Base-by-base conservation (phyloP, 2,113 vertebrate species). In the Peucedramus taeniatus region DNA sequence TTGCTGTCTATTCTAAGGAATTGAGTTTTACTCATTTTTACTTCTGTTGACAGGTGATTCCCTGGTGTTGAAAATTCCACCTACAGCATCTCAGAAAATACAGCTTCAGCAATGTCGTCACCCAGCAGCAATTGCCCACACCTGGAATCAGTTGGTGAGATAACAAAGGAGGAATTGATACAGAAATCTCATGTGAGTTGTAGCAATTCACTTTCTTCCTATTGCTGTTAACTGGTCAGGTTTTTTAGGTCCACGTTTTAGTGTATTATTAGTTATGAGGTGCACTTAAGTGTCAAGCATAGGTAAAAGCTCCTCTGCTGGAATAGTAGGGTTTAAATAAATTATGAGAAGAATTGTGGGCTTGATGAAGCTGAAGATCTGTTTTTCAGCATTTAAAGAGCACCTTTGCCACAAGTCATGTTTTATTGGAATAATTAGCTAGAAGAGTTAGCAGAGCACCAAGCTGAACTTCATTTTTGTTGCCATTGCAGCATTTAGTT, bases 91-190 rank as follows among this genome's bases (percentile, higher is more conserved):
- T 56, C 72, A 22, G 92, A 90, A 88, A 89, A 89, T 24, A 85
- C 60, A 78, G 47, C 51, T 71, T 93, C 92, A 80, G 96, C 95
- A 82, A 99, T 99, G 99, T 97, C 98, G 4, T 96, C 98, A 7
- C 97, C 98, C 30, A 93, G 97, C 97, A 98, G 97, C 94, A 98
- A 98, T 93, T 99, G 99, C 92, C 98, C 98, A 68, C 99, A 99
- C 97, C 97, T 99, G 98, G 98, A 99, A 95, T 99, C 99, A 8
- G 99, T 99, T 94, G 99, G 99, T 65, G 99, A 99, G 97, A 99
- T 99, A 96, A 99, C 99, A 44, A 99, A 99, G 96, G 99, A 99
- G 89, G 99, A 99, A 70, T 98, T 99, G 74, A 99, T 99, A 96
- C 98, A 99, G 93, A 99, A 99, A 93, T 99, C 99, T 80, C 99